Base-by-base conservation (phyloP, 2,797 vertebrate species). In the Molossus molossus region DNA sequence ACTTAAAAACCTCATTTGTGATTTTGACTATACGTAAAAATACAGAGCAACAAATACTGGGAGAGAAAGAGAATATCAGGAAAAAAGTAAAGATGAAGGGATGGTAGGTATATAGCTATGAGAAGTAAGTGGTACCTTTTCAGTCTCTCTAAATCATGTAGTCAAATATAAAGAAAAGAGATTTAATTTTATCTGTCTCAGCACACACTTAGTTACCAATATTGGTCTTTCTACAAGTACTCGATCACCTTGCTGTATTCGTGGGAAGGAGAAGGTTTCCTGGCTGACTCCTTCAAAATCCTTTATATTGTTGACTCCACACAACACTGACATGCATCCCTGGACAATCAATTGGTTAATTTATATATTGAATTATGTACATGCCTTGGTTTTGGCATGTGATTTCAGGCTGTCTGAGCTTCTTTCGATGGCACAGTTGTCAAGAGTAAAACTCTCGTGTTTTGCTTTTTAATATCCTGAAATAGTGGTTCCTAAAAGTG, bases 1-100 rank as follows among this genome's bases (percentile, higher is more conserved):
- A 95, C 33, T 96, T 93, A 97, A 97, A 96, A 91, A 87, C 73
- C 73, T 93, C 72, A 90, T 90, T 92, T 73, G 93, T 97, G 70
- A 57, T 70, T 87, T 94, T 92, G 69, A 53, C 8, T 82, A 64
- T 14, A 72, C 85, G 70, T 97, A 48, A 92, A 96, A 81, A 87
- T 33, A 60, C 33, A 85, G 1, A 55, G 23, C 33, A 62, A 65
- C 33, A 88, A 69, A 57, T 3, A 27, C 3, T 76, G 23, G 11
- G 65, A n/a, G 23, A 84, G 27, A 48, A 65, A 86, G 80, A 81
- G 23, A 92, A 33, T 48, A n/a, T 62, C 14, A 65, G 29, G 8
- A 72, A 64, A 83, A 94, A 45, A 3, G 4, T 69, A 65, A 65
- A 81, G 3, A 10, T 75, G 23, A 72, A 79, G 12, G 33, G 76